These are phyloP conservation scores for Nasonia oneida DNA, from an alignment of 2,888 invertebrate species.

Conservation along the genomic window DNA sequence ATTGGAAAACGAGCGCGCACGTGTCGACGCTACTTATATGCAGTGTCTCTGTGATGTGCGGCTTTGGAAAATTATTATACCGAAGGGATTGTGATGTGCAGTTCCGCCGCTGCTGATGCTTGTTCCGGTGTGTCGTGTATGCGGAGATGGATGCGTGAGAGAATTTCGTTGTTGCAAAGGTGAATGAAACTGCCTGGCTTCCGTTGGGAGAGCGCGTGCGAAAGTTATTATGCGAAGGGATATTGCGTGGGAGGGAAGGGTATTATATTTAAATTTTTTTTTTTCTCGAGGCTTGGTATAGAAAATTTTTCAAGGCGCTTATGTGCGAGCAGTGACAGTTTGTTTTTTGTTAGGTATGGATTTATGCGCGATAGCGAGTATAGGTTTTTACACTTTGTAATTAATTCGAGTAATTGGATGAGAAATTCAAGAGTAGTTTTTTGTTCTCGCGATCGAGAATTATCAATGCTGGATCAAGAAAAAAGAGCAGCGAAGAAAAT, in stretches of 20 bases:
- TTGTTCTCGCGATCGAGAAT: no score
- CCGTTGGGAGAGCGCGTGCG: background rate
- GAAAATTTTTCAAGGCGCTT: background rate
- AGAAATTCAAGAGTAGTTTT: background rate
- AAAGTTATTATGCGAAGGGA: background rate
- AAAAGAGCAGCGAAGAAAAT: background rate
- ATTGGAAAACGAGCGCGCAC: slow-evolving; percentile 48
- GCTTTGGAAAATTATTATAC: slow-evolving; percentile 15
- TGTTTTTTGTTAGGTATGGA: background rate
- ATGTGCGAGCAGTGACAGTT: background rate
- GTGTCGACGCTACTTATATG: background rate
- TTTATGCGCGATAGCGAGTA: background rate
- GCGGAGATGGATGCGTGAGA: no score
- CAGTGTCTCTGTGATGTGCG: background rate
- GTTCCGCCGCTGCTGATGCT: no score
- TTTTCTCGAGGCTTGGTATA: background rate
- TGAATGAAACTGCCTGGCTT: no score
- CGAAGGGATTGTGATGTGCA: no score
- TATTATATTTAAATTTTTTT: background rate
- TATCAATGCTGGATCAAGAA: no score
- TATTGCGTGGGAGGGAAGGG: background rate
- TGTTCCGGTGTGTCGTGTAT: no score
- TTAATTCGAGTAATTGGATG: background rate
- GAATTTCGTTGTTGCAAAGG: no score
- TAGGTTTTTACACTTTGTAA: background rate